A percentile compares a stretch with the other conserved stretches of the same genome.
Evolutionary conservation across 2,113 vertebrate genomes (phyloP).

Genomic region (Indri indri): DNA sequence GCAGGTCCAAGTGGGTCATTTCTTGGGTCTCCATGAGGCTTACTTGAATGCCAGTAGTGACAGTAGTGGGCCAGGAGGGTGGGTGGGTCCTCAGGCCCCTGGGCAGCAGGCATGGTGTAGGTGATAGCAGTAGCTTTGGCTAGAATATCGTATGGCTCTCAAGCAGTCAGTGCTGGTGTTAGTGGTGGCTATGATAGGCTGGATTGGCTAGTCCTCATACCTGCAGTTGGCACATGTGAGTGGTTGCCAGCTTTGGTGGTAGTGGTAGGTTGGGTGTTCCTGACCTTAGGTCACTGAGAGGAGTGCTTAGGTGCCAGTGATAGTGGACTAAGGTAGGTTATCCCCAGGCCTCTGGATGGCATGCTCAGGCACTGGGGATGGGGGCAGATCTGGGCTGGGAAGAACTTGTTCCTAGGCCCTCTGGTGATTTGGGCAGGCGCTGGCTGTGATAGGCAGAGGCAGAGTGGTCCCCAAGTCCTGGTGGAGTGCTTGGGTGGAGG

Average conservation of each 20-base stretch:
- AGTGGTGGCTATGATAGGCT: background rate
- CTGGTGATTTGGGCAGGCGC: background rate
- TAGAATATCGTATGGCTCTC: background rate
- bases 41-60: background rate
- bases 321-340: background rate
- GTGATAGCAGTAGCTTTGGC: background rate
- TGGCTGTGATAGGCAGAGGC: background rate
- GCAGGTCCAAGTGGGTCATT: background rate
- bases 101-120: background rate
- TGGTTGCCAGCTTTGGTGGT: background rate
- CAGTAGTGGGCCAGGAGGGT: background rate
- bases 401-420: background rate
- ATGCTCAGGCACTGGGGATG: background rate
- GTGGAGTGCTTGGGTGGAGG: background rate
- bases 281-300: background rate
- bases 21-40: background rate
- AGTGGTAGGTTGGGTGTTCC: background rate
- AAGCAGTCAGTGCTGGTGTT: background rate
- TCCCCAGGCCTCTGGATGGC: background rate
- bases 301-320: background rate
- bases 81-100: background rate
- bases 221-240: background rate
- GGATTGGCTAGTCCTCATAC: background rate
- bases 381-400: background rate
- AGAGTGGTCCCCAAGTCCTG: background rate